A percentile compares a stretch with the other conserved stretches of the same genome.
Evolutionary conservation across 2,888 invertebrate genomes (phyloP).

Genomic region (Gisinianus flammeolus): DNA sequence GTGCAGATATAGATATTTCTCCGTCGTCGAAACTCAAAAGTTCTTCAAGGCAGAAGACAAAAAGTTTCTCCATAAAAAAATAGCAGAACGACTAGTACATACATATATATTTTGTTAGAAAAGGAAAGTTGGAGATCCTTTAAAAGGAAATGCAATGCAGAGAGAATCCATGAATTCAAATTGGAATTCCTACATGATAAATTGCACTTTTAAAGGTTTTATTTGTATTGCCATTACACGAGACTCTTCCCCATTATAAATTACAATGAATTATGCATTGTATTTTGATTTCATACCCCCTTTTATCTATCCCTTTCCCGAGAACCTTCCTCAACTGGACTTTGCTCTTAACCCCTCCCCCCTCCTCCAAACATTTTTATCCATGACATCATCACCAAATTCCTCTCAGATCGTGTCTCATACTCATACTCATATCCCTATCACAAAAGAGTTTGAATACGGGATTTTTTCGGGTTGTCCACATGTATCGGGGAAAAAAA

Average conservation of each 20-base stretch:
- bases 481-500: too few species aligned
- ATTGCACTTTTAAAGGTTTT: constrained; percentile 13
- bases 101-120: neutral
- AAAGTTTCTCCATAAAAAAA: too few species aligned
- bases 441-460: too few species aligned
- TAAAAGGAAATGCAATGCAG: neutral
- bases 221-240: constrained; percentile 9
- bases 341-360: too few species aligned
- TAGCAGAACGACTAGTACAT: too few species aligned
- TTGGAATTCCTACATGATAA: neutral
- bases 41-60: too few species aligned
- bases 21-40: too few species aligned
- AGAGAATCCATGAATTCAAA: constrained; percentile 18
- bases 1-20: too few species aligned
- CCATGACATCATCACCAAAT: neutral
- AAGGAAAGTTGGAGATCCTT: too few species aligned
- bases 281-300: constrained; percentile 27
- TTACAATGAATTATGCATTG: constrained; percentile 38
- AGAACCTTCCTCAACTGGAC: neutral
- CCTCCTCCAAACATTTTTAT: too few species aligned
- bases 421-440: neutral
- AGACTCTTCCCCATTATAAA: constrained; percentile 15
- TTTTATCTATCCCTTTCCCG: neutral
- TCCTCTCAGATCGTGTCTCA: neutral
- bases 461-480: too few species aligned